A percentile compares a stretch with the other conserved stretches of the same genome.
Conservation (phyloP, 2,113 vertebrate genomes). For the Bombycilla garrulus region DNA sequence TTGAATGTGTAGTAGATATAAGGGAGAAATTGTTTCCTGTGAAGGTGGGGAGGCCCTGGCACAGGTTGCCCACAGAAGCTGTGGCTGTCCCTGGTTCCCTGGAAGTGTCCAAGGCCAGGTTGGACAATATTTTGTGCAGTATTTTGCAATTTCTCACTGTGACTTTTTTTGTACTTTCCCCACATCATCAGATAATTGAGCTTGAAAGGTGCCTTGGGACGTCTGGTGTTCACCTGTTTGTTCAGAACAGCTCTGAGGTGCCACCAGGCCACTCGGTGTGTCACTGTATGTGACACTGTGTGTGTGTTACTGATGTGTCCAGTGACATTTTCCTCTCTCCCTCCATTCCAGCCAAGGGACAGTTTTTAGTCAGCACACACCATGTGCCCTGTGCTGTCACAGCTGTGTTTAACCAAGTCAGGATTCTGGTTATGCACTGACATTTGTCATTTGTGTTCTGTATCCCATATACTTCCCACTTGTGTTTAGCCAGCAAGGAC, state of each 20-base stretch:
- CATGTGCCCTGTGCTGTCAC: accelerated
- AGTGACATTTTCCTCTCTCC: neutral
- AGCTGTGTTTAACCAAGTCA: neutral
- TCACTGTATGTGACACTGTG: accelerated
- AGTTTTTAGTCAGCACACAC: neutral
- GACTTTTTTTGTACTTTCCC: neutral
- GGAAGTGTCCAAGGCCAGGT: neutral
- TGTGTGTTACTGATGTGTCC: neutral
- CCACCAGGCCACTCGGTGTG: neutral
- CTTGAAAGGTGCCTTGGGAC: neutral
- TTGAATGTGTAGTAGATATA: too few species aligned
- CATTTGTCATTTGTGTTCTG: neutral
- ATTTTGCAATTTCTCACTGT: neutral
- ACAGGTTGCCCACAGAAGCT: neutral
- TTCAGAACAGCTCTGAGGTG: neutral
- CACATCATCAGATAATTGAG: accelerated
- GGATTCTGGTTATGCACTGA: neutral
- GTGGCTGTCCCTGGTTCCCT: neutral
- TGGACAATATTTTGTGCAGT: neutral
- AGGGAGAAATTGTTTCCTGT: neutral
- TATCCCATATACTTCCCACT: accelerated
- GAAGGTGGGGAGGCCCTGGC: neutral
- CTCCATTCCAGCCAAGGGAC: neutral
- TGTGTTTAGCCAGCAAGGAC: neutral
- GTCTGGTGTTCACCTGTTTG: accelerated